Conservation (phyloP, 1,140 invertebrate species). For the Philaenus spumarius region DNA sequence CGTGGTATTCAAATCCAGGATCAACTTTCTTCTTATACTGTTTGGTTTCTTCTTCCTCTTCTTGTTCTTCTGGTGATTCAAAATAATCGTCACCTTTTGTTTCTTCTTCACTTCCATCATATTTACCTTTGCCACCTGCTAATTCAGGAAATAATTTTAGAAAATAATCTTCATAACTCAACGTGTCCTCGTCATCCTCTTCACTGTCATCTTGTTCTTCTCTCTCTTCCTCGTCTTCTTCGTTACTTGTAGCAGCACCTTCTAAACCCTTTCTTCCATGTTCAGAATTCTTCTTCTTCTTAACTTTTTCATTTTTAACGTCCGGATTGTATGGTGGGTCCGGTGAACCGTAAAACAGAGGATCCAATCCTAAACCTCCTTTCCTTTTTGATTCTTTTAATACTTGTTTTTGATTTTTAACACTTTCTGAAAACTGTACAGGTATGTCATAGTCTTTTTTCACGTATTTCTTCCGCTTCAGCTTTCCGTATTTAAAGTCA, state of each 20-base stretch:
- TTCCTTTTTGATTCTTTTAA: slow-evolving; percentile 11
- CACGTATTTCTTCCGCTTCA: slow-evolving; percentile 1
- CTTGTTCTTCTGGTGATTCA: slow-evolving; percentile 39
- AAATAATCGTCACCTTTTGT: slow-evolving; percentile 19
- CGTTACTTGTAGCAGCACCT: slow-evolving; percentile 1
- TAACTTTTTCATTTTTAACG: slow-evolving; percentile 15
- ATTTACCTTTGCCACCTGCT: slow-evolving; percentile 9
- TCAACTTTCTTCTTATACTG: neutral
- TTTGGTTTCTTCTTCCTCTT: slow-evolving; percentile 34
- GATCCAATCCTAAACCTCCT: slow-evolving; percentile 14
- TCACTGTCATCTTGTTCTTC: too few relatives aligned
- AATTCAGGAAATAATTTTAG: slow-evolving; percentile 39
- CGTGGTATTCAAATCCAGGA: slow-evolving; percentile 9
- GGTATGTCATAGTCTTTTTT: neutral
- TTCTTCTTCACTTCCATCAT: neutral
- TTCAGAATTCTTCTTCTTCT: slow-evolving; percentile 3
- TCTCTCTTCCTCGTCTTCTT: slow-evolving; percentile 19
- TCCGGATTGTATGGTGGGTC: slow-evolving; percentile 12
- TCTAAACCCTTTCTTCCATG: slow-evolving; percentile 7
- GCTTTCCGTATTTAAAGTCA: neutral
- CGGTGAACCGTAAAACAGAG: slow-evolving; percentile 9
- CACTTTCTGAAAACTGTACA: neutral
- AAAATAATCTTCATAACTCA: slow-evolving; percentile 39
- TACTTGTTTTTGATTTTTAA: neutral
- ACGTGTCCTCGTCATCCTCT: slow-evolving; percentile 19